Evolutionary conservation across 1,140 invertebrate genomes (phyloP).

Genomic region (Homalodisca vitripennis): DNA sequence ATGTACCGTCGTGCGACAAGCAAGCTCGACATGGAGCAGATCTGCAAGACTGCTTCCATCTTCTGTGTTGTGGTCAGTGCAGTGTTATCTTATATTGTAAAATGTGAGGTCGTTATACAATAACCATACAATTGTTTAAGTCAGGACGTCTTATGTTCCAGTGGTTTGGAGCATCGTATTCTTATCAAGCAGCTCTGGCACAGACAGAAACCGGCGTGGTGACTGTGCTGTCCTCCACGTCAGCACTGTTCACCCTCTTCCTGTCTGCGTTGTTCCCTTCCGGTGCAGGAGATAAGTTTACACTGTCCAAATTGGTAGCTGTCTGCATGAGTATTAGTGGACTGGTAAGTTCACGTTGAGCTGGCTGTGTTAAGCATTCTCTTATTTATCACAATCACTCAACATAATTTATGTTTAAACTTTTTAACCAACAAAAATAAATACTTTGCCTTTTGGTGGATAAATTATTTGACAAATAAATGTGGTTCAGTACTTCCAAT

Average conservation of each 20-base stretch:
- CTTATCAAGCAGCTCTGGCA: slow-evolving; percentile 74
- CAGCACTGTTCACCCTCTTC: slow-evolving; percentile 79
- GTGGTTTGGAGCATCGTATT: slow-evolving; percentile 83
- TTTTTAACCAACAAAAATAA: too few relatives aligned
- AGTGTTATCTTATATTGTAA: slow-evolving; percentile 35
- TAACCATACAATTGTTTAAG: too few relatives aligned
- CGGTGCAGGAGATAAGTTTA: slow-evolving; percentile 71
- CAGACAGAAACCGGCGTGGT: slow-evolving; percentile 74
- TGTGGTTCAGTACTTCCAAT: too few relatives aligned
- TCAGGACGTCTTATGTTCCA: slow-evolving; percentile 50
- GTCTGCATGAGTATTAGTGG: slow-evolving; percentile 76
- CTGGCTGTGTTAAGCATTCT: too few relatives aligned
- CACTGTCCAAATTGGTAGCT: slow-evolving; percentile 75
- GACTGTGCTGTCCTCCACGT: slow-evolving; percentile 78
- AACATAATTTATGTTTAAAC: too few relatives aligned
- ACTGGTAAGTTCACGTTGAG: slow-evolving; percentile 68
- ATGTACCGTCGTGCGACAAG: slow-evolving; percentile 63
- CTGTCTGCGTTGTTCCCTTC: slow-evolving; percentile 80
- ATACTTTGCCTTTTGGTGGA: too few relatives aligned
- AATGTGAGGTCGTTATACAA: too few relatives aligned
- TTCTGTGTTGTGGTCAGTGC: slow-evolving; percentile 76
- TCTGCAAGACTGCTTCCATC: slow-evolving; percentile 69
- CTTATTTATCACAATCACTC: too few relatives aligned
- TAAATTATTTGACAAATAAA: too few relatives aligned
- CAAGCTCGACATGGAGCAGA: slow-evolving; percentile 66